Conservation (phyloP, 2,113 vertebrate genomes). For the Perca fluviatilis region DNA sequence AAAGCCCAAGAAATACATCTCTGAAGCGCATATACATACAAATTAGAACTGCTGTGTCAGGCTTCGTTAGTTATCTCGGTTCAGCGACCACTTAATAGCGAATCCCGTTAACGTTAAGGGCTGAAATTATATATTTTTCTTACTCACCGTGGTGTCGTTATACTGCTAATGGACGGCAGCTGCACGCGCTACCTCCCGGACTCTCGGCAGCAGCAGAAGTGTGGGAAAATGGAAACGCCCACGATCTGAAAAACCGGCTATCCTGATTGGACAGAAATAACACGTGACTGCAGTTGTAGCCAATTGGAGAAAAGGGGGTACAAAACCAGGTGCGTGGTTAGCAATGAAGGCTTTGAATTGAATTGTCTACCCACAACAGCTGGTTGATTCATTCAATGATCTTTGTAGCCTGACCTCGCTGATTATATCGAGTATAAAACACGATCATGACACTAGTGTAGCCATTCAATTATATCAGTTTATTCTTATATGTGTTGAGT, state of each 20-base stretch:
- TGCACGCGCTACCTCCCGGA: constrained; percentile 20
- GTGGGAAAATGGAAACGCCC: constrained; percentile 37
- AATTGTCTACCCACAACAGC: not conserved
- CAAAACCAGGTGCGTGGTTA: not conserved
- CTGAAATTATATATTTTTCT: accelerated
- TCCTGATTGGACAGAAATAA: constrained; percentile 39
- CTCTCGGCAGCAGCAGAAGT: constrained; percentile 3
- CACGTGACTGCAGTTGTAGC: not conserved
- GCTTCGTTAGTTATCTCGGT: accelerated
- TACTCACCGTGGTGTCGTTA: constrained; percentile 39
- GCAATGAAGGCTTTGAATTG: not conserved
- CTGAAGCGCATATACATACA: accelerated
- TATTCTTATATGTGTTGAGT: not conserved
- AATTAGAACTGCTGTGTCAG: accelerated
- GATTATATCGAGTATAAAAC: not conserved
- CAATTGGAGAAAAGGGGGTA: not conserved
- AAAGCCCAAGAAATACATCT: not conserved
- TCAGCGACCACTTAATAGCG: accelerated
- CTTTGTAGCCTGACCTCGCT: not conserved
- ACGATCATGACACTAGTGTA: too few species aligned
- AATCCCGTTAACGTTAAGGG: accelerated
- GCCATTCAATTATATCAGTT: too few species aligned
- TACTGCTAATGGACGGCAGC: not conserved
- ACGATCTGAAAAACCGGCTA: not conserved
- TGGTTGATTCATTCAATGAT: not conserved